Evolutionary conservation across 2,888 invertebrate genomes (phyloP), one percentile per base, ranked within the genome.

Genomic region (Orthosia gracilis): DNA sequence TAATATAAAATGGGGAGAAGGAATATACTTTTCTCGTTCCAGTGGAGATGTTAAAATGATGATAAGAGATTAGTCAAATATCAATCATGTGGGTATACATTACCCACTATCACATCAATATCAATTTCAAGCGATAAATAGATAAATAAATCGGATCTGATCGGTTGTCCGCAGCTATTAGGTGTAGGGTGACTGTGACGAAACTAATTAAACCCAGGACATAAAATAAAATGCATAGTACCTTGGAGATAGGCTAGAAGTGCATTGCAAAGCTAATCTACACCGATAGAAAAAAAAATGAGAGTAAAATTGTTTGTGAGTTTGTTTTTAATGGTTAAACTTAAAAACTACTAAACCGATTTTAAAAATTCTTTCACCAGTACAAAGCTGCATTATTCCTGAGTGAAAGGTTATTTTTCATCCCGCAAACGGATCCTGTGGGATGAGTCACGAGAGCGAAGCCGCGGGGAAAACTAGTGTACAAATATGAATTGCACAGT

Each of bases 101-200:
- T 40, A 58, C 31, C 31, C 31, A 58, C 4, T 21, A 69, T 69
- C 70, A 70, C 63, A 61, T 70, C 57, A 68, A 84, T 74, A 82
- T 86, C 73, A 78, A 84, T 85, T 78, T 57, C n/a, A 68, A 57
- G 61, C 75, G 72, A 84, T 70, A 80, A 80, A 84, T 62, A 77
- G 69, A 80, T 74, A 78, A 80, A 76, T 71, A 76, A 50, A 61
- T 68, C 73, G 40, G 64, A 59, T 84, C 73, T 78, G 76, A 82
- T 80, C 66, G 21, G 54, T 82, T 52, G 72, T 76, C 73, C 83
- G 68, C 84, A 79, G 65, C 67, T 23, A 64, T 68, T 52, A 47
- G 5, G 12, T 15, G 52, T 71, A 65, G 49, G 61, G 68, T 65
- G 64, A 52, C 84, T 2, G 13, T 26, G 21, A 21, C 1, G 26